Conservation (phyloP, 1,140 invertebrate species). For the Hyphantria cunea region DNA sequence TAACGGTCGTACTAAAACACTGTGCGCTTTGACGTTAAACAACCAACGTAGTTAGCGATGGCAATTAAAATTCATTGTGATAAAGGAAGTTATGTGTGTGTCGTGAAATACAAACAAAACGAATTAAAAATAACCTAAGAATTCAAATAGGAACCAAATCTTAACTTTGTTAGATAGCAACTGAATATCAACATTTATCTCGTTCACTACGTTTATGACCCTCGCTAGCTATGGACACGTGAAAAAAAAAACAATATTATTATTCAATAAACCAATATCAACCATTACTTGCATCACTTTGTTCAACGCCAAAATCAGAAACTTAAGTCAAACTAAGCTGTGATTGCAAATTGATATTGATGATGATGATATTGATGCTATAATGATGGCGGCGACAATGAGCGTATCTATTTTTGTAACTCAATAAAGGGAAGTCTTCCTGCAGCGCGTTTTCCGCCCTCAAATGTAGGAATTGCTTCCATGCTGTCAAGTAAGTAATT, state of each 20-base stretch:
- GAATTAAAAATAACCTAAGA: no score
- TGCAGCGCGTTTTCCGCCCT: constrained; percentile 72
- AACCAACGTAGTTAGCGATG: constrained; percentile 28
- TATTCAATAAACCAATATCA: not conserved
- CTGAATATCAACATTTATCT: no score
- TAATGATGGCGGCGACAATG: constrained; percentile 32
- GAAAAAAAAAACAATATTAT: not conserved
- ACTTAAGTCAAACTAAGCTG: no score
- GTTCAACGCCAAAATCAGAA: not conserved
- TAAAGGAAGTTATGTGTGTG: constrained; percentile 17
- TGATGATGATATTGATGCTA: no score
- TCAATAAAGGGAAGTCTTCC: constrained; percentile 74
- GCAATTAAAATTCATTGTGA: constrained; percentile 27
- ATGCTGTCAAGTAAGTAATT: constrained; percentile 80
- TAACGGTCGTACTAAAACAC: constrained; percentile 20
- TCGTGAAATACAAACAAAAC: not conserved
- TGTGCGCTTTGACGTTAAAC: constrained; percentile 20
- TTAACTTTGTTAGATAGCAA: no score
- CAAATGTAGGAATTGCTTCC: constrained; percentile 80
- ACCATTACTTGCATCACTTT: not conserved
- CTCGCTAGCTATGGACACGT: not conserved
- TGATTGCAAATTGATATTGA: no score
- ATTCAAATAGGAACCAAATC: no score
- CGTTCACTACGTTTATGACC: no score
- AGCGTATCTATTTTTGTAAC: constrained; percentile 65